Conservation (phyloP, 2,888 invertebrate genomes). For the Tetramorium bicarinatum region DNA sequence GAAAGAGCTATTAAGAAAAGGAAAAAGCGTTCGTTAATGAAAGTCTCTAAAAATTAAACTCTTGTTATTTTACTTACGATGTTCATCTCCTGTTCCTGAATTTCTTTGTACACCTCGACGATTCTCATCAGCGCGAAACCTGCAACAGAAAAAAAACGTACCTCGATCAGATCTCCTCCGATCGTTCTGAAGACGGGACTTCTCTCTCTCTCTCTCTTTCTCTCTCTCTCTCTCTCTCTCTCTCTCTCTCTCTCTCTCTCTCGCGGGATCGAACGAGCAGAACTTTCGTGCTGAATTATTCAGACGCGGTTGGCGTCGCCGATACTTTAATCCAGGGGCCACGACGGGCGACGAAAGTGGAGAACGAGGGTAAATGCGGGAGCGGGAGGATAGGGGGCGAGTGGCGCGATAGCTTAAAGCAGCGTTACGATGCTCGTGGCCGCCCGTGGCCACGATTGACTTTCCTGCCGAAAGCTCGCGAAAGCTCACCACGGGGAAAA, state of each 20-base stretch:
- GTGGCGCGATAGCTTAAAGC: constrained; percentile 62
- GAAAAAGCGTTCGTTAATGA: background rate
- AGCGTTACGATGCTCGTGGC: constrained; percentile 70
- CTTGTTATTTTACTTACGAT: constrained; percentile 91
- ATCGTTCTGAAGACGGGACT: constrained; percentile 3
- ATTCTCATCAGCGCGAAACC: constrained; percentile 97
- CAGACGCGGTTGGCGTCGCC: constrained; percentile 80
- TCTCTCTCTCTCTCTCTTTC: constrained; percentile 46
- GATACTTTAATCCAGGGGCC: constrained; percentile 84
- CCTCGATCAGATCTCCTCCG: constrained; percentile 59
- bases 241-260: no score
- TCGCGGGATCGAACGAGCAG: constrained; percentile 71
- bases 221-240: no score
- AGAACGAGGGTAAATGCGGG: constrained; percentile 40
- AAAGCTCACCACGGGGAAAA: constrained; percentile 67
- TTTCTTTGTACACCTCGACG: constrained; percentile 97
- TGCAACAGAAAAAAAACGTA: constrained; percentile 87
- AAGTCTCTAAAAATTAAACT: constrained; percentile 25
- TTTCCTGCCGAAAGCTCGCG: constrained; percentile 76
- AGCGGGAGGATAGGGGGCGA: background rate
- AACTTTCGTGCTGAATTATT: constrained; percentile 85
- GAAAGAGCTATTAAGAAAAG: no score
- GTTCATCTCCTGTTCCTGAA: constrained; percentile 97
- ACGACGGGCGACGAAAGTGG: constrained; percentile 47
- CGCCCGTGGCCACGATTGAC: constrained; percentile 79